Conservation (phyloP, 2,113 vertebrate species). For the Zeus faber region DNA sequence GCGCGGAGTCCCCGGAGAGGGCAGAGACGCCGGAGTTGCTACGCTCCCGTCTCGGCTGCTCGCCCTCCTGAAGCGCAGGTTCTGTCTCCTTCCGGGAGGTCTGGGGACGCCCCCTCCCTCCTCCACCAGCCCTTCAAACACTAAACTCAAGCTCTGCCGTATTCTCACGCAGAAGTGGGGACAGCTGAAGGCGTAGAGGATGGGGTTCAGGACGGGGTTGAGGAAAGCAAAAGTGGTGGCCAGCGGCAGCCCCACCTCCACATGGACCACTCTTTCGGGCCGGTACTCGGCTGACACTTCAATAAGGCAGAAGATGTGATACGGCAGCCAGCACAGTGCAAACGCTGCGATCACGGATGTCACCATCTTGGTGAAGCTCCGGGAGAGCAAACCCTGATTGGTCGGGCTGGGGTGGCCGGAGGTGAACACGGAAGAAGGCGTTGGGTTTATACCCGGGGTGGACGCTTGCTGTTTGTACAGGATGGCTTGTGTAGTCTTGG, state of each 20-base stretch:
- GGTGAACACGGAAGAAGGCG: neutral
- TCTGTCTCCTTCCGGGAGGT: conserved; percentile 20
- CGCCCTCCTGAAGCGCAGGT: conserved; percentile 15
- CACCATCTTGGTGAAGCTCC: conserved; percentile 85
- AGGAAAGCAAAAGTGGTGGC: conserved; percentile 82
- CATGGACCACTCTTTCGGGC: neutral
- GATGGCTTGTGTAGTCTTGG: neutral
- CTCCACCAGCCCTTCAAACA: conserved; percentile 72
- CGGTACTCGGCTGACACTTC: conserved; percentile 69
- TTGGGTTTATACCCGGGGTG: neutral
- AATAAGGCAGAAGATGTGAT: conserved; percentile 81
- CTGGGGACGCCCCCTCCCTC: conserved; percentile 47
- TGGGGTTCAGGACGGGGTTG: conserved; percentile 84
- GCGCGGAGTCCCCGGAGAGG: neutral
- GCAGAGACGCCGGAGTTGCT: neutral
- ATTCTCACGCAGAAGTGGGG: conserved; percentile 80
- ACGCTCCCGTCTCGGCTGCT: conserved; percentile 18
- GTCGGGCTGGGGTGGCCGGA: neutral
- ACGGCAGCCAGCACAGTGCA: conserved; percentile 85
- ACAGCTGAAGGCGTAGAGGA: conserved; percentile 90
- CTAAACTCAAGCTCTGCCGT: conserved; percentile 58
- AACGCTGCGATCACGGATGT: conserved; percentile 83
- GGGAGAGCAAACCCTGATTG: conserved; percentile 52
- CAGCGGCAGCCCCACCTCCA: conserved; percentile 57
- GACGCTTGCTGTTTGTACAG: conserved; percentile 12